Conservation (phyloP, 2,797 vertebrate species). For the Pantherophis vulpinus region DNA sequence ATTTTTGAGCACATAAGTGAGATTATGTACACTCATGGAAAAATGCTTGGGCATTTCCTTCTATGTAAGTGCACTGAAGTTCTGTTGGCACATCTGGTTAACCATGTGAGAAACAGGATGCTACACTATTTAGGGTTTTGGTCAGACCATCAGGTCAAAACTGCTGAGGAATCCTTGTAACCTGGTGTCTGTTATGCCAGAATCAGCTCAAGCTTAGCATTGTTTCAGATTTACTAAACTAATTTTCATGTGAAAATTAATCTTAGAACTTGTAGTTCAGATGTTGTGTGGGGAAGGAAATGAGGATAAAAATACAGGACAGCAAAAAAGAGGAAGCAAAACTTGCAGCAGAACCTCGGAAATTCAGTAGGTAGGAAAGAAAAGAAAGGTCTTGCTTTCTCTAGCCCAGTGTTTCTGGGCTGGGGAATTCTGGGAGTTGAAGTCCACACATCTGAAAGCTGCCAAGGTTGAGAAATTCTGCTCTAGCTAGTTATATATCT, state of each 20-base stretch:
- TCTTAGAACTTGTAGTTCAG: background rate
- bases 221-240: slow-evolving; percentile 9
- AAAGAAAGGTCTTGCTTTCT: background rate
- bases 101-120: background rate
- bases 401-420: background rate
- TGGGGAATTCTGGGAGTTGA: background rate
- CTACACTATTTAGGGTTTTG: background rate
- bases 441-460: background rate
- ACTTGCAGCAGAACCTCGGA: background rate
- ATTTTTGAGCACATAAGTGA: background rate
- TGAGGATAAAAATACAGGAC: background rate
- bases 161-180: background rate
- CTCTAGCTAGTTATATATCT: background rate
- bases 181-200: background rate
- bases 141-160: background rate
- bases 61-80: background rate
- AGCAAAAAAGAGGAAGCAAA: slow-evolving; percentile 4
- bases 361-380: background rate
- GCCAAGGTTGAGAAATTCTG: background rate
- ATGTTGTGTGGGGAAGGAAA: background rate
- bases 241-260: background rate
- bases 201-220: background rate
- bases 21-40: background rate
- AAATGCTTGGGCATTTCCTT: background rate
- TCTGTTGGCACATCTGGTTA: background rate